These are phyloP conservation scores for Metridium senile DNA, from an alignment of 92 coral and sea anemone species.

Conservation along the genomic window DNA sequence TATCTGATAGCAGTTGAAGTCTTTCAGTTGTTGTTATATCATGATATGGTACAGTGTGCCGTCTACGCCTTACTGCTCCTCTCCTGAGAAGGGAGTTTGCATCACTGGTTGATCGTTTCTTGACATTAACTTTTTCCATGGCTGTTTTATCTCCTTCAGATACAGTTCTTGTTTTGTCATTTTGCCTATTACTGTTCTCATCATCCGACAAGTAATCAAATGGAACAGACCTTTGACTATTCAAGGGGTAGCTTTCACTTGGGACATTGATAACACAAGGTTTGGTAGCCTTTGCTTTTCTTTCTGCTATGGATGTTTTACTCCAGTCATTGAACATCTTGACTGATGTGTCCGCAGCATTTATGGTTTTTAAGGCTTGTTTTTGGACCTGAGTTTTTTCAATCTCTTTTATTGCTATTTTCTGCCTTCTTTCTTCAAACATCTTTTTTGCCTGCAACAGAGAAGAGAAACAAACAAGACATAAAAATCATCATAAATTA, in stretches of 20 bases:
- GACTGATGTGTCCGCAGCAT: background rate
- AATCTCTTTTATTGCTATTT: conserved; percentile 19
- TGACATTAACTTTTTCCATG: background rate
- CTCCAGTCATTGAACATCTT: background rate
- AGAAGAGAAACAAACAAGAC: background rate
- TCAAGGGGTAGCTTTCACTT: background rate
- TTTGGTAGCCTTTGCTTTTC: background rate
- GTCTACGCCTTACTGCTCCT: conserved; percentile 24
- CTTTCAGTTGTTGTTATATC: too few relatives aligned
- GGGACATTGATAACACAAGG: background rate
- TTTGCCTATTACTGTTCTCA: too few relatives aligned
- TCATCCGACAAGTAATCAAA: background rate
- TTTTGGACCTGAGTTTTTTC: conserved; percentile 12
- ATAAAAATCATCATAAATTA: background rate
- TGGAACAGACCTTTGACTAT: background rate
- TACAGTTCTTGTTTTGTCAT: background rate
- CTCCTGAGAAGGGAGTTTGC: background rate
- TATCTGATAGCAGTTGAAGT: too few relatives aligned
- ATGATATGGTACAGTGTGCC: too few relatives aligned
- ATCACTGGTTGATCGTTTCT: background rate
- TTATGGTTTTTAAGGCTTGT: background rate
- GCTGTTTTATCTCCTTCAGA: background rate
- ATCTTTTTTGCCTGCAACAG: conserved; percentile 13
- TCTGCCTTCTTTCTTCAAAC: conserved; percentile 30
- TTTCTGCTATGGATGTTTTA: background rate